Evolutionary conservation across 2,888 invertebrate species (phyloP), one percentile per base, ranked within the genome.

Genomic region (Folsomia candida): DNA sequence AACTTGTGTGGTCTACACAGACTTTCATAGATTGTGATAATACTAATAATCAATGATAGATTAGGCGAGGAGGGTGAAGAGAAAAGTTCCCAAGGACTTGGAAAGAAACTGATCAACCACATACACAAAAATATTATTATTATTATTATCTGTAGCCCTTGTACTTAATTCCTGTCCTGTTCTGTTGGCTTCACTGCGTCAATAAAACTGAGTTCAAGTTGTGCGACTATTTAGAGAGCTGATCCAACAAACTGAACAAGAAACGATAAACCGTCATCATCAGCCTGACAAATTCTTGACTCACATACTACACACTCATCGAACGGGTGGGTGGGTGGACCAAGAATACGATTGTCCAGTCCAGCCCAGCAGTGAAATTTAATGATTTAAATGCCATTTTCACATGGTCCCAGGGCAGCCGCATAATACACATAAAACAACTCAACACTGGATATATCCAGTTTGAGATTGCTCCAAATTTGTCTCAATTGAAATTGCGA

Each of bases 11-110:
- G 6, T 37, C 37, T 37, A 14, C 37, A 37, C 37, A 4, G 14
- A 37, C 37, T 37, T 54, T 54, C 22, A 22, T n/a, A 51, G 11
- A 63, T 27, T 20, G 22, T 63, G 37, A 26, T 29, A 29, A 63
- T 18, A 20, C 51, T 61, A 54, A 54, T 54, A 54, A 37, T 9
- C 37, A 37, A 9, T 37, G n/a, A n/a, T n/a, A n/a, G n/a, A 24
- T 58, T 54, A 24, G 26, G n/a, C 58, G 18, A 51, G 51, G 28
- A 66, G 22, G 65, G 64, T 58, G 67, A n/a, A 62, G 54, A 20
- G 37, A 25, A 70, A 70, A 61, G 66, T 51, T 57, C 2, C 11
- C 20, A 28, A 28, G 28, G 3, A 37, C n/a, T 51, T 51, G 14
- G 47, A 22, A 25, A 51, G 60, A 24, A 28, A n/a, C 25, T 62